Evolutionary conservation across 2,888 invertebrate species (phyloP).

Genomic region (Lochmaea crataegi): DNA sequence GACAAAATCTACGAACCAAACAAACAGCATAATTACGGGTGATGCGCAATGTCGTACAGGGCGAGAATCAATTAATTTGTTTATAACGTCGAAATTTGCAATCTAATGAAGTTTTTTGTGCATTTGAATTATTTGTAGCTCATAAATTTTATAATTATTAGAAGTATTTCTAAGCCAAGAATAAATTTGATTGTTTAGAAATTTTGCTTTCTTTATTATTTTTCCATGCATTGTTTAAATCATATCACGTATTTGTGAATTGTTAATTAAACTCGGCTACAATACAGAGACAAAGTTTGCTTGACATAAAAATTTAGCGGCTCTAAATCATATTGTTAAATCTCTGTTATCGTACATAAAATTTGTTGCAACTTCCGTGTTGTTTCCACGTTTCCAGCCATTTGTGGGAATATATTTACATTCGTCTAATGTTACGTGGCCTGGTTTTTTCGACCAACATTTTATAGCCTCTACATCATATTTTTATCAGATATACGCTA

Average conservation of each 20-base stretch:
- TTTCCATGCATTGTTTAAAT: background rate
- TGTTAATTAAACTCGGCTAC: background rate
- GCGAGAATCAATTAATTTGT: too few relatives aligned
- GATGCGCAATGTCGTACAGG: too few relatives aligned
- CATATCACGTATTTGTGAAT: background rate
- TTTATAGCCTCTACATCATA: conserved; percentile 29
- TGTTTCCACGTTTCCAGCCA: conserved; percentile 6
- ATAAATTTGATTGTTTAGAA: background rate
- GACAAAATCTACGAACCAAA: too few relatives aligned
- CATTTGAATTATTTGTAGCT: too few relatives aligned
- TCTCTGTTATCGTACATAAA: conserved; percentile 13
- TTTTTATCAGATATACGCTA: conserved; percentile 31
- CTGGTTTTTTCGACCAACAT: conserved; percentile 27
- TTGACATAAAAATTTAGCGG: background rate
- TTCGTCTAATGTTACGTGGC: conserved; percentile 26
- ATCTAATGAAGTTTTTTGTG: too few relatives aligned
- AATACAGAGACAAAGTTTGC: background rate
- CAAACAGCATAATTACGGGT: too few relatives aligned
- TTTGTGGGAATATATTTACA: conserved; percentile 15
- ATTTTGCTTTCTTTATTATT: background rate
- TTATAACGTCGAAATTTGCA: too few relatives aligned
- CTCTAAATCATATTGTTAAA: conserved; percentile 13
- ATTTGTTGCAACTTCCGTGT: conserved; percentile 15
- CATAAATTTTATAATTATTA: too few relatives aligned
- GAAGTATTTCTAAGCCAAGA: too few relatives aligned